phyloP scores from a whole-genome alignment of 2,797 vertebrate genomes.

The Helicolenus hilgendorfi region DNA sequence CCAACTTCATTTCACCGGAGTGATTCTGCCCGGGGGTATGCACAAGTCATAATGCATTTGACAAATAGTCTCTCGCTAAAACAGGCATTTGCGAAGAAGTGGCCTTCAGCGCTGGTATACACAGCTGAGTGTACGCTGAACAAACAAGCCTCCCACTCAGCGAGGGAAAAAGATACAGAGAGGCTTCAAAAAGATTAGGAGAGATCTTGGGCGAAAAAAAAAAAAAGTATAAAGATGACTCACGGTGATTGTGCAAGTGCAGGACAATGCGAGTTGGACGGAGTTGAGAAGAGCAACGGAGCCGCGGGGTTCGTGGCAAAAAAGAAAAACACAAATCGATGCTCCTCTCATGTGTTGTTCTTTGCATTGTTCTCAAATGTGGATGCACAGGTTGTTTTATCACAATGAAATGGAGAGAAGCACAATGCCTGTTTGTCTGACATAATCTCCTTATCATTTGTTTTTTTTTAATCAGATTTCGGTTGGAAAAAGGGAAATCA shows the following conservation, averaged over 20 bases:
- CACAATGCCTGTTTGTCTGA: constrained; percentile 14
- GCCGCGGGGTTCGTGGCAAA: constrained; percentile 65
- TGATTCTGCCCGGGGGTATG: constrained; percentile 87
- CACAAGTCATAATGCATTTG: constrained; percentile 92
- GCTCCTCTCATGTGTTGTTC: constrained; percentile 61
- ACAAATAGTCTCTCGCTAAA: constrained; percentile 91
- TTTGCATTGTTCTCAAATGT: constrained; percentile 63
- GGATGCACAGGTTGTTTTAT: constrained; percentile 49
- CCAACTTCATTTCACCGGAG: constrained; percentile 89
- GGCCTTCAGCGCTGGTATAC: constrained; percentile 90
- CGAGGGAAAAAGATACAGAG: constrained; percentile 74
- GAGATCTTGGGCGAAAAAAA: constrained; percentile 86
- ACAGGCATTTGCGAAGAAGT: constrained; percentile 91
- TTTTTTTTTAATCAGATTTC: background rate
- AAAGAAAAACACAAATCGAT: constrained; percentile 71
- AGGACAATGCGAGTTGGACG: constrained; percentile 80
- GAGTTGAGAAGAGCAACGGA: constrained; percentile 75
- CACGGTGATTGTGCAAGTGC: constrained; percentile 85
- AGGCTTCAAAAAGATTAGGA: constrained; percentile 87
- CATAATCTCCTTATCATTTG: background rate
- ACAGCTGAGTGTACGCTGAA: constrained; percentile 89
- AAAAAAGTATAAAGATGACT: constrained; percentile 86
- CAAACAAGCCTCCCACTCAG: constrained; percentile 92
- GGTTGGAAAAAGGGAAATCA: background rate
- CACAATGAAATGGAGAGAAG: constrained; percentile 14